Conservation (phyloP, 2,888 invertebrate genomes). For the Lochmaea capreae region DNA sequence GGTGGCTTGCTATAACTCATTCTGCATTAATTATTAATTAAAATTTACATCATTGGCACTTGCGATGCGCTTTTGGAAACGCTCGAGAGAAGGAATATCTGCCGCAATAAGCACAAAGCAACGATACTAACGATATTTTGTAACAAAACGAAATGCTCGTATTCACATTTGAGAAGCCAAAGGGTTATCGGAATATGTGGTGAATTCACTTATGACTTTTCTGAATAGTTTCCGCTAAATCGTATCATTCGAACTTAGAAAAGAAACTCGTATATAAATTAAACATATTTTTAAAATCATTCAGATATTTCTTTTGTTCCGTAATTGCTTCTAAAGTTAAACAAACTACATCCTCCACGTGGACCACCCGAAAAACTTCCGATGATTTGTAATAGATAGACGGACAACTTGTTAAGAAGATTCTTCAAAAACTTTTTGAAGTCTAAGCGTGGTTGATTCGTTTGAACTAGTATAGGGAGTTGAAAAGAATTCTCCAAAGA, state of each 20-base stretch:
- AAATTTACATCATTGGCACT: conserved; percentile 31
- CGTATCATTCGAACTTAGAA: too few relatives aligned
- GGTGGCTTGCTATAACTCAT: conserved; percentile 15
- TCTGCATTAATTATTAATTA: conserved; percentile 23
- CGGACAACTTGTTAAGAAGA: conserved; percentile 22
- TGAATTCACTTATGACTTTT: background rate
- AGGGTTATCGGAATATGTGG: background rate
- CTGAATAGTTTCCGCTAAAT: too few relatives aligned
- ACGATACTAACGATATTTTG: background rate
- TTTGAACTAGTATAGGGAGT: conserved; percentile 5
- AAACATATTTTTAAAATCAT: too few relatives aligned
- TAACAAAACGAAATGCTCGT: background rate
- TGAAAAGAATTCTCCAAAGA: conserved; percentile 9
- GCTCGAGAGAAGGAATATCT: background rate
- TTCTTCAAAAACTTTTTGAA: conserved; percentile 20
- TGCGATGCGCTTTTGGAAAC: conserved; percentile 6
- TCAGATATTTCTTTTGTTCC: too few relatives aligned
- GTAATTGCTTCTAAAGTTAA: conserved; percentile 2
- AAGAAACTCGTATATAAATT: too few relatives aligned
- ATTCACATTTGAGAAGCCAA: background rate
- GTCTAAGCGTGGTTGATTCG: conserved; percentile 2
- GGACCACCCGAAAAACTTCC: background rate
- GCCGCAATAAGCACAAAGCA: conserved; percentile 3
- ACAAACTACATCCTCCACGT: background rate
- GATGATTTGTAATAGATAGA: conserved; percentile 25